Evolutionary conservation across 1,140 invertebrate genomes (phyloP), one percentile per base, ranked within the genome.

Genomic region (Oryctes rhinoceros): DNA sequence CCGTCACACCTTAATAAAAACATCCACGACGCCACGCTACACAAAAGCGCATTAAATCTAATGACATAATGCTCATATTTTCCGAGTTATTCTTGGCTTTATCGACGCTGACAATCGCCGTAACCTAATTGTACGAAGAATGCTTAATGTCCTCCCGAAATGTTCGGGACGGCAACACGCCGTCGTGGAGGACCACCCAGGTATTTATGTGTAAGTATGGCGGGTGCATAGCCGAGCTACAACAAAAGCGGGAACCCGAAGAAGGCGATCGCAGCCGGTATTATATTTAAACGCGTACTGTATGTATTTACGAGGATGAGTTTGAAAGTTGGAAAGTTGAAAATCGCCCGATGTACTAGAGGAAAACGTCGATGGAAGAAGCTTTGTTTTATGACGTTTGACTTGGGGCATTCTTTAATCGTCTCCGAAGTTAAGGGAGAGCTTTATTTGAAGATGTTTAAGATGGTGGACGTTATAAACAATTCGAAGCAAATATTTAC

Each of bases 1-100:
- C 65, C 65, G 65, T 67, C 65, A 67, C 65, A 67, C 65, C 65
- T 67, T 67, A 67, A 67, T 67, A 67, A 67, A 67, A 67, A 67
- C 65, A 67, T 67, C 65, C 65, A 67, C 11, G 1, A 24, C 65
- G 18, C 65, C 6, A 13, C 65, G 20, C 20, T 11, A 35, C n/a
- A 67, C 65, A 35, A 67, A 67, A 35, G 65, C 65, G 65, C 13
- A 67, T 67, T 35, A 67, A 67, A 67, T 67, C 65, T 35, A 67
- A 67, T 35, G 65, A 67, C 65, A 67, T 67, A 67, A 67, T 67
- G 35, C 20, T 67, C 65, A 67, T 67, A 67, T 67, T 67, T 67
- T 67, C 20, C 30, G 10, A 20, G n/a, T 67, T 11, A 35, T 67
- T 67, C 65, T 35, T 11, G 9, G 4, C 20, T 67, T 67, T 67